A percentile compares a stretch with the other conserved stretches of the same genome.
Conservation (phyloP, 2,888 invertebrate genomes). For the Tipula confusa region DNA sequence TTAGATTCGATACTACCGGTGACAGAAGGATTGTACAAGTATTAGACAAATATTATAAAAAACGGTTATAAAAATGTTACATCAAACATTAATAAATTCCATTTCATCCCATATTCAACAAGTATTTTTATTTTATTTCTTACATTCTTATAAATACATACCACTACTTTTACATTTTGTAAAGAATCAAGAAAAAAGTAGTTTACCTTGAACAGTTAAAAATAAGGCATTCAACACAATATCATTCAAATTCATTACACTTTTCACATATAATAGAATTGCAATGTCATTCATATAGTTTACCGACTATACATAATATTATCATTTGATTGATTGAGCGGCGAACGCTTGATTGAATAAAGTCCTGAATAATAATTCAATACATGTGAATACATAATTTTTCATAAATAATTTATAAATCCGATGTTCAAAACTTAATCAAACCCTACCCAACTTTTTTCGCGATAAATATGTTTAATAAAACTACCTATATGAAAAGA, state of each 20-base stretch:
- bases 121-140: not conserved
- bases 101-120: not conserved
- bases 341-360: not conserved
- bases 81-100: too few species aligned
- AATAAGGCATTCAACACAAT: not conserved
- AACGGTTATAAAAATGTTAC: too few species aligned
- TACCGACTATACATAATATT: not conserved
- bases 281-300: not conserved
- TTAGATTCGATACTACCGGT: too few species aligned
- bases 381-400: not conserved
- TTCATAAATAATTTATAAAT: not conserved
- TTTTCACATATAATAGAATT: not conserved
- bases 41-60: too few species aligned
- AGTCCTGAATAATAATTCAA: not conserved
- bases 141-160: not conserved
- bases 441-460: not conserved
- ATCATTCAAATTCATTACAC: not conserved
- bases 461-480: not conserved
- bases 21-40: too few species aligned
- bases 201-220: constrained; percentile 8
- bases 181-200: not conserved
- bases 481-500: not conserved
- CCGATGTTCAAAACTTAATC: not conserved
- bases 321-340: not conserved
- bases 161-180: not conserved